Conservation (phyloP, 2,888 invertebrate genomes). For the Desoria tigrina region DNA sequence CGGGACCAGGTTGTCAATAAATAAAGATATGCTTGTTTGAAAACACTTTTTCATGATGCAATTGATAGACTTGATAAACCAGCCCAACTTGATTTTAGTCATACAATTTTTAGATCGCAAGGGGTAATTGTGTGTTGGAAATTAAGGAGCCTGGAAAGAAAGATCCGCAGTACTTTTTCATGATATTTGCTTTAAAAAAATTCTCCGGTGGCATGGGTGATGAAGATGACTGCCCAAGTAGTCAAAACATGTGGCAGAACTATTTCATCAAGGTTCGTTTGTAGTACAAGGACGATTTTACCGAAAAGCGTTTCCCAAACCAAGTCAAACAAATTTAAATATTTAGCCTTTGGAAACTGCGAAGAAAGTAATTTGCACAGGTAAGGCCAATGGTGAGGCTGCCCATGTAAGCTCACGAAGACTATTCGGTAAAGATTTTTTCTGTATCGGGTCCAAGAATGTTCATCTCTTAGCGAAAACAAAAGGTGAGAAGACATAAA, state of each 20-base stretch:
- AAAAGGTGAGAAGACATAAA: too few relatives aligned
- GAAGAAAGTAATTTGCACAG: constrained; percentile 49
- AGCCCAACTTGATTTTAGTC: too few relatives aligned
- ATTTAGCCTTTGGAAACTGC: constrained; percentile 45
- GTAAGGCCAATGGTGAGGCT: constrained; percentile 59
- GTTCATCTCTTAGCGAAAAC: constrained; percentile 58
- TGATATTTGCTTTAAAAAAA: constrained; percentile 58
- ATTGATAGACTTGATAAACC: not conserved
- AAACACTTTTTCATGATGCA: too few relatives aligned
- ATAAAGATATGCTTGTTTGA: too few relatives aligned
- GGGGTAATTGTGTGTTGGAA: constrained; percentile 58
- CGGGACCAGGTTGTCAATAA: constrained; percentile 55
- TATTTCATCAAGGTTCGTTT: constrained; percentile 55
- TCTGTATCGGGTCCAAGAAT: constrained; percentile 59
- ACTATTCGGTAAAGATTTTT: constrained; percentile 55
- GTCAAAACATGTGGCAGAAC: constrained; percentile 57
- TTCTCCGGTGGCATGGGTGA: constrained; percentile 60
- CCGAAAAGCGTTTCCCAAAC: too few relatives aligned
- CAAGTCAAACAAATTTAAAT: too few relatives aligned
- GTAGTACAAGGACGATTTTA: not conserved
- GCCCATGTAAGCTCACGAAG: constrained; percentile 57
- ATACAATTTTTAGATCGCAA: constrained; percentile 55
- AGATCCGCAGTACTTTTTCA: constrained; percentile 47
- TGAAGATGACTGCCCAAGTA: constrained; percentile 57
- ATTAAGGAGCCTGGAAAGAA: constrained; percentile 42